These are phyloP conservation scores for Ranitomeya variabilis DNA, from an alignment of 2,113 vertebrate genomes.

Conservation along the genomic window DNA sequence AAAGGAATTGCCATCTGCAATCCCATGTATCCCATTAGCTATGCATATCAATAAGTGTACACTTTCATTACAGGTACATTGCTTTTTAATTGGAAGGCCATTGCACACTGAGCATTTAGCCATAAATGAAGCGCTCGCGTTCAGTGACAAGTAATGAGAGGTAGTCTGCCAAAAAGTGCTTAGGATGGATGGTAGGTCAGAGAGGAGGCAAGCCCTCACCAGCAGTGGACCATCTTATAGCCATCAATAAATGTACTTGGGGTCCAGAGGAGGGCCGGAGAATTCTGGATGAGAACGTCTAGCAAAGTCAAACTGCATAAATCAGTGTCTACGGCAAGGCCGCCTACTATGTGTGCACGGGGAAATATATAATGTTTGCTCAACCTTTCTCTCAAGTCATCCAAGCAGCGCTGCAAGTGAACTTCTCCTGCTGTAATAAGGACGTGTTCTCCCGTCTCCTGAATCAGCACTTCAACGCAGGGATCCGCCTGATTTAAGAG, in stretches of 20 bases:
- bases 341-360: conserved; percentile 28
- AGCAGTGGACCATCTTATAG: conserved; percentile 56
- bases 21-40: not conserved
- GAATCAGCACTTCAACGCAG: conserved; percentile 91
- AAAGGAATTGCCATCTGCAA: not conserved
- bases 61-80: conserved; percentile 31
- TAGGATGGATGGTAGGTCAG: conserved; percentile 34
- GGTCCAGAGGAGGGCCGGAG: conserved; percentile 37
- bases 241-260: conserved; percentile 59
- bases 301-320: conserved; percentile 61
- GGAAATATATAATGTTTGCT: conserved; percentile 54
- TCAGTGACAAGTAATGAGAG: conserved; percentile 45
- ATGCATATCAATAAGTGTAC: conserved; percentile 11
- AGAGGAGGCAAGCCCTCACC: conserved; percentile 32
- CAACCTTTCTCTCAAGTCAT: conserved; percentile 91
- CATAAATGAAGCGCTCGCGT: conserved; percentile 33
- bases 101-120: not conserved
- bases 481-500: conserved; percentile 96
- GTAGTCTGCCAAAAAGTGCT: conserved; percentile 41
- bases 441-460: conserved; percentile 96
- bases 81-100: conserved; percentile 50
- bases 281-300: conserved; percentile 32
- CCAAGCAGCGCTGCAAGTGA: conserved; percentile 94
- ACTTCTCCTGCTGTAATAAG: conserved; percentile 95
- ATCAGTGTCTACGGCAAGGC: conserved; percentile 45